Base-by-base conservation (phyloP, 2,113 vertebrate species). In the Calyptommatus sinebrachiatus region DNA sequence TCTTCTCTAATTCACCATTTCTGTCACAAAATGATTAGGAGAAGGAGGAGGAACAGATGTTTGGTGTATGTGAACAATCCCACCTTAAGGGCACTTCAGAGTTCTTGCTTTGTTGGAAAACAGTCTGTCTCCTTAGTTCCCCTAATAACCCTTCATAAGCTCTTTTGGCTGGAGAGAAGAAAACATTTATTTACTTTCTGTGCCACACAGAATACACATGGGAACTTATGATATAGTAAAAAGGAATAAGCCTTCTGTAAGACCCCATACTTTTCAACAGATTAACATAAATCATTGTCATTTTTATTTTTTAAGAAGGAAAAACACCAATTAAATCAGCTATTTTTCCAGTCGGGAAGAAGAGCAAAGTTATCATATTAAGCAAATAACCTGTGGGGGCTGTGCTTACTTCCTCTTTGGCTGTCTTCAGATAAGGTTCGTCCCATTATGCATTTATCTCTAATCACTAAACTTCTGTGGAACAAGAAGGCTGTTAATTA, bases 401-500 rank as follows among this genome's bases (percentile, higher is more conserved):
- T 18, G 53, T 31, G 66, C 66, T 29, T 41, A 76, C 53, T 76
- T 81, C 41, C 66, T 81, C 50, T 81, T 66, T 21, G 73, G 53
- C 28, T 70, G 79, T 24, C 73, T 81, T 68, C 48, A 41, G 8
- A 53, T 46, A 53, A 26, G 66, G 67, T 48, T 70, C 67, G 48
- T 81, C 53, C 73, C 73, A 76, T 76, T 76, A 70, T 48, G 73
- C 61, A 81, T 69, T 76, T 81, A 70, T 81, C 53, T 76, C n/a
- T 70, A 70, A 81, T 81, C 79, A 76, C 41, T 12, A 81, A 70
- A 76, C 66, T 60, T 53, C 53, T 81, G 41, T 70, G 66, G 70
- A 76, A 62, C 41, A 16, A 31, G 53, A 31, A 75, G 48, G 35
- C 31, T 70, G 53, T 61, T 76, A 81, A 81, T 76, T 62, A 81